Base-by-base conservation (phyloP, 2,888 invertebrate genomes). In the Galerucella pusilla region DNA sequence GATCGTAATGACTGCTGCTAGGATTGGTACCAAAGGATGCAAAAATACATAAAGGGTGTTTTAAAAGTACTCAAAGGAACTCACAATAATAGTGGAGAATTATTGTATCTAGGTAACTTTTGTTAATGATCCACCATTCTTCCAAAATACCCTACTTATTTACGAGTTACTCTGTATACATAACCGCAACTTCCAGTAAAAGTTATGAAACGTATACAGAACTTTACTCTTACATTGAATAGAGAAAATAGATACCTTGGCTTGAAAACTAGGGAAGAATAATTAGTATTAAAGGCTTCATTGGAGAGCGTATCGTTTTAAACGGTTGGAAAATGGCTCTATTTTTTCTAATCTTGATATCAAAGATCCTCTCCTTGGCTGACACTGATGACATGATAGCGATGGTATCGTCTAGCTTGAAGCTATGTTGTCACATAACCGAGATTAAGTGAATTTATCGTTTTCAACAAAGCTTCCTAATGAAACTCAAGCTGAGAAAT, bases 361-460 rank as follows among this genome's bases (percentile, higher is more conserved):
- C 75, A 69, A 61, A 75, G 72, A 75, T 73, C 72, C 75, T 60
- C 64, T 65, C 59, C 65, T 60, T 69, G 68, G 57, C 49, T 71
- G 65, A 63, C 67, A 54, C 66, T 73, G 74, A 77, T 75, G 70
- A 73, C 65, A 68, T 57, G 69, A 64, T 69, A 69, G 72, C 45
- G 69, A 45, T 64, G 46, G 45, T 20, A 64, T 64, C 64, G 63
- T 28, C 57, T 16, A 68, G 70, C 73, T 77, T 73, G 61, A 64
- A 52, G 70, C 71, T 63, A 65, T 68, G 73, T 73, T 77, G 75
- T 77, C 77, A 75, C 75, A 75, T 77, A 77, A 75, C 73, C 64
- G 42, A 73, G 75, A 77, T 75, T 77, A 75, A 65, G 71, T 65
- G 75, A 65, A 73, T 75, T 75, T 75, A 75, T 75, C 69, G 75